phyloP scores from a whole-genome alignment of 2,888 invertebrate species.

The Nephrotoma appendiculata region DNA sequence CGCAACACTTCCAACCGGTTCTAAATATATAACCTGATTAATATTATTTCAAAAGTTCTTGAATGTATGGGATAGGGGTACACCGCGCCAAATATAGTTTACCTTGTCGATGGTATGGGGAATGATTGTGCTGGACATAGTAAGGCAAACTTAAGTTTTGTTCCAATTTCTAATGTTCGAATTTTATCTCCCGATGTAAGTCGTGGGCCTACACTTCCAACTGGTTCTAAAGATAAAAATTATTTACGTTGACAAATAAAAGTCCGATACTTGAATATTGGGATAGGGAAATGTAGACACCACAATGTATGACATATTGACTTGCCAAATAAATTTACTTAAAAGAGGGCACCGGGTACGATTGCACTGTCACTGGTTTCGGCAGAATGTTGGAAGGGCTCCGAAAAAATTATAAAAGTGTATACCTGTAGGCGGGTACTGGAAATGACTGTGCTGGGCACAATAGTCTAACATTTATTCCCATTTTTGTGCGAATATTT shows the following conservation, averaged over 20 bases:
- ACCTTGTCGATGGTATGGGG: constrained; percentile 52
- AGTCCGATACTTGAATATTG: constrained; percentile 30
- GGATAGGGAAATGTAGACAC: constrained; percentile 20
- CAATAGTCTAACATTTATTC: constrained; percentile 42
- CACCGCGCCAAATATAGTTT: not conserved
- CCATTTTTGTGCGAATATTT: constrained; percentile 34
- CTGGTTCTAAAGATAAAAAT: constrained; percentile 44
- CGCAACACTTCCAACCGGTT: constrained; percentile 36
- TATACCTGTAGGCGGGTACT: constrained; percentile 60
- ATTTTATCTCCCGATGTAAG: constrained; percentile 53
- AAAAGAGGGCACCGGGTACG: too few species aligned
- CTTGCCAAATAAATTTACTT: too few species aligned
- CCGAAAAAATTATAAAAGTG: too few species aligned
- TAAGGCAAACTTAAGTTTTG: constrained; percentile 26
- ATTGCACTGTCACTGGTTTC: too few species aligned
- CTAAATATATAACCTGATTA: constrained; percentile 18
- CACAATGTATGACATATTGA: too few species aligned
- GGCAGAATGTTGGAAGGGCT: not conserved
- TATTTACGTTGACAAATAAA: constrained; percentile 9
- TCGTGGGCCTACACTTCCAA: constrained; percentile 53
- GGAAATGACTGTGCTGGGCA: constrained; percentile 63
- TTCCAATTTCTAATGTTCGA: constrained; percentile 18
- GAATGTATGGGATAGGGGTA: constrained; percentile 7
- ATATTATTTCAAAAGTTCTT: not conserved
- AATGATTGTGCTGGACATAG: constrained; percentile 41